These are phyloP conservation scores for Ibycter americanus DNA, from an alignment of 2,797 vertebrate genomes.

Conservation along the genomic window DNA sequence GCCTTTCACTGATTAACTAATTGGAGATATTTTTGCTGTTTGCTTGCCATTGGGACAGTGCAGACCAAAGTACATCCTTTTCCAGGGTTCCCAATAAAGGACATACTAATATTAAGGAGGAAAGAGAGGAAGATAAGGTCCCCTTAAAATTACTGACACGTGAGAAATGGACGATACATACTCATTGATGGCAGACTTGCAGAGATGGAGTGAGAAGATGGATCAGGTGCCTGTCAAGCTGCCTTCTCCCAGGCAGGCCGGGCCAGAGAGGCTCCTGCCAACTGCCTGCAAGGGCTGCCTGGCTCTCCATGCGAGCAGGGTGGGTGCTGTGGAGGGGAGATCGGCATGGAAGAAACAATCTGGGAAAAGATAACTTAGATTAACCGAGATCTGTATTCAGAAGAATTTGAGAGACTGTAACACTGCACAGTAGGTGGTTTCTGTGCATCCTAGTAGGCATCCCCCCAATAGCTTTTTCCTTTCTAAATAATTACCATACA, in stretches of 20 bases:
- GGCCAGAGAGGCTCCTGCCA: neutral
- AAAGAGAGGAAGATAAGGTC: neutral
- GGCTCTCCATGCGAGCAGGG: neutral
- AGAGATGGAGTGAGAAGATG: neutral
- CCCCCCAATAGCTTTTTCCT: neutral
- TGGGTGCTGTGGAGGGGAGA: neutral
- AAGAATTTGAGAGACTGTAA: neutral
- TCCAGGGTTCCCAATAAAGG: neutral
- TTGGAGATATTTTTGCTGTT: neutral
- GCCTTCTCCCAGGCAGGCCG: neutral
- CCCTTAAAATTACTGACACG: neutral
- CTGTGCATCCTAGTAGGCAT: neutral
- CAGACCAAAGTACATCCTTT: neutral
- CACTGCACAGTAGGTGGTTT: neutral
- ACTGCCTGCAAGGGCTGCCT: neutral
- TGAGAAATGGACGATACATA: neutral
- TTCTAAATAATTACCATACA: neutral
- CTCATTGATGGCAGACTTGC: neutral
- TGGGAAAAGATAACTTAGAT: neutral
- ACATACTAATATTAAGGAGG: neutral
- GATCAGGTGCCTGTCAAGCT: neutral
- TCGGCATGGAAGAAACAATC: rapidly evolving
- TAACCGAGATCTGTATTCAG: neutral
- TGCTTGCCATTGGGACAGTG: neutral
- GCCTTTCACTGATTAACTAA: neutral